A percentile compares a stretch with the other conserved stretches of the same genome.
phyloP scores from a whole-genome alignment of 2,113 vertebrate genomes.

The Aleadryas rufinucha region DNA sequence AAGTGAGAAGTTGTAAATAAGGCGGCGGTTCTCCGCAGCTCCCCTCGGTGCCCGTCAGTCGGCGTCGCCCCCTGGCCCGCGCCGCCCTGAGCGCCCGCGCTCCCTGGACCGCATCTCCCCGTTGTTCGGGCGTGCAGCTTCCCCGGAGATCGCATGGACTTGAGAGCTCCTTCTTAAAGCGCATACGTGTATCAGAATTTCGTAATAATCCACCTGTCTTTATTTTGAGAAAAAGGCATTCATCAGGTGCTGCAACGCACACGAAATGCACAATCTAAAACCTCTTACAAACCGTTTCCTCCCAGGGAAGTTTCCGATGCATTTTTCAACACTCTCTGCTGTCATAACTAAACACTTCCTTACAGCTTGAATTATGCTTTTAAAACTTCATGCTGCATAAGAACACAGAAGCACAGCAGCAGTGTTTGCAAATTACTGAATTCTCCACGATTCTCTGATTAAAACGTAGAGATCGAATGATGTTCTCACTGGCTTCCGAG shows the following conservation, averaged over 20 bases:
- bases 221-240: neutral
- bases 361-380: neutral
- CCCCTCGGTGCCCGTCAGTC: neutral
- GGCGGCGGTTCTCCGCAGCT: neutral
- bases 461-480: neutral
- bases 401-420: neutral
- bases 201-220: neutral
- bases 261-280: neutral
- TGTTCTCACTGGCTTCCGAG: neutral
- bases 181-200: neutral
- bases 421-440: neutral
- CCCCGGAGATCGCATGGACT: accelerated
- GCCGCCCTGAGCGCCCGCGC: neutral
- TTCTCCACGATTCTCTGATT: neutral
- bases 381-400: neutral
- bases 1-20: neutral
- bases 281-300: neutral
- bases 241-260: neutral
- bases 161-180: neutral
- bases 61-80: too few relatives aligned
- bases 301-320: neutral
- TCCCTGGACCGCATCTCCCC: neutral
- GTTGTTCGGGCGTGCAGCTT: neutral
- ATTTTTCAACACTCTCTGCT: neutral
- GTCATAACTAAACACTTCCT: neutral